Evolutionary conservation across 2,888 invertebrate genomes (phyloP).

Genomic region (Mesochorus sp.): DNA sequence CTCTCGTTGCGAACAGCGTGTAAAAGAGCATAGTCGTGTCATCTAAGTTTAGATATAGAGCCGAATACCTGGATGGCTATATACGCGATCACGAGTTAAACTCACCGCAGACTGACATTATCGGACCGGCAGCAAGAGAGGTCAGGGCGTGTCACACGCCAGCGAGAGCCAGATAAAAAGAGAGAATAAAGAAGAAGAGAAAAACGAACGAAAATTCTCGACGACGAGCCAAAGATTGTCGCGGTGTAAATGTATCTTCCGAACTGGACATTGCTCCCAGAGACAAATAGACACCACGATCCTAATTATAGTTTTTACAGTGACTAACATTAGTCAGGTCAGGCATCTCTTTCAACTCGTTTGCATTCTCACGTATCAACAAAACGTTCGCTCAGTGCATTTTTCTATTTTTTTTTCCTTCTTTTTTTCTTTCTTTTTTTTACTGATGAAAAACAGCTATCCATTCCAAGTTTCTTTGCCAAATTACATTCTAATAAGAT

Average conservation of each 20-base stretch:
- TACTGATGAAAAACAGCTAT: too few species aligned
- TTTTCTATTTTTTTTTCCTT: background rate
- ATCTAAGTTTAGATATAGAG: conserved; percentile 78
- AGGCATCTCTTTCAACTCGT: conserved; percentile 22
- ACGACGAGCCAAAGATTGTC: conserved; percentile 44
- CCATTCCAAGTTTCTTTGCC: background rate
- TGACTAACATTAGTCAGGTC: conserved; percentile 50
- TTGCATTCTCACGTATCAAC: conserved; percentile 49
- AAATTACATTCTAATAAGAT: background rate
- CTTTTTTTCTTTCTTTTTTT: too few species aligned
- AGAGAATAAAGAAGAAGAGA: background rate
- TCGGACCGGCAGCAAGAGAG: conserved; percentile 66
- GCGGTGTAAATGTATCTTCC: conserved; percentile 45
- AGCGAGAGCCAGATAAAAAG: conserved; percentile 54
- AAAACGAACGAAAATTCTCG: conserved; percentile 18
- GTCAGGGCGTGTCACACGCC: conserved; percentile 75
- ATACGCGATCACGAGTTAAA: conserved; percentile 59
- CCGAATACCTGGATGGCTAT: conserved; percentile 71
- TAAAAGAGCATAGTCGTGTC: conserved; percentile 54
- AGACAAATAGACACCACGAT: conserved; percentile 38
- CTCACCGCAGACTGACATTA: conserved; percentile 75
- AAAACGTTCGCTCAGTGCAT: background rate
- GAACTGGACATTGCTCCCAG: conserved; percentile 64
- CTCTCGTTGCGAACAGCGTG: conserved; percentile 32
- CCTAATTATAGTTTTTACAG: conserved; percentile 67